phyloP scores from a whole-genome alignment of 53 echinoderm and acorn worm genomes.

The Henricia sp. region DNA sequence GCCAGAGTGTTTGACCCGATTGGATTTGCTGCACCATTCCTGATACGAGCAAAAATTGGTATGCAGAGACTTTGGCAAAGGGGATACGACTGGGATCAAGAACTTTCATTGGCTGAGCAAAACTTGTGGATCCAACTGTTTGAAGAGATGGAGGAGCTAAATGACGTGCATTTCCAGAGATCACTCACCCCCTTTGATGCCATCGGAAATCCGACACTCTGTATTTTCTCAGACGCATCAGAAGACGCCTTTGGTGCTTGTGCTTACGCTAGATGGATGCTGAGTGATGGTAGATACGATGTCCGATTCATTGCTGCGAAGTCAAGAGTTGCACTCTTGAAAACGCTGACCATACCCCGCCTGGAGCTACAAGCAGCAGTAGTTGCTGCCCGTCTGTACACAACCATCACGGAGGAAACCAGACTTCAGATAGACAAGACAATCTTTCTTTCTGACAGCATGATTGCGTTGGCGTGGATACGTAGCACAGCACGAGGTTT shows the following conservation, averaged over 20 bases:
- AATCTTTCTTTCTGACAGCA: slow-evolving; percentile 48
- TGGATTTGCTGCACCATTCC: slow-evolving; percentile 55
- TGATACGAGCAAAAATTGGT: slow-evolving; percentile 54
- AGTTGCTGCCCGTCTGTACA: slow-evolving; percentile 35
- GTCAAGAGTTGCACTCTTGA: slow-evolving; percentile 67
- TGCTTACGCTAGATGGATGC: slow-evolving; percentile 54
- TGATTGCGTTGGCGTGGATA: slow-evolving; percentile 68
- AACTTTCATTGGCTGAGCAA: slow-evolving; percentile 9
- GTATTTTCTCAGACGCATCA: slow-evolving; percentile 72
- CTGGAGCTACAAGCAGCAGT: slow-evolving; percentile 71
- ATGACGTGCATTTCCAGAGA: slow-evolving; percentile 27
- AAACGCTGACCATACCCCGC: slow-evolving; percentile 48
- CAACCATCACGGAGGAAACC: neutral
- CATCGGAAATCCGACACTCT: slow-evolving; percentile 9
- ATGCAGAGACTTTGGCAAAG: slow-evolving; percentile 56
- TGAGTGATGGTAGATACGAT: slow-evolving; percentile 8
- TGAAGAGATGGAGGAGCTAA: slow-evolving; percentile 43
- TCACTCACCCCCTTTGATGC: slow-evolving; percentile 50
- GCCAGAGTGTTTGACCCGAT: slow-evolving; percentile 63
- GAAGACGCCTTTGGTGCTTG: slow-evolving; percentile 62
- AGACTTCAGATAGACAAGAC: neutral
- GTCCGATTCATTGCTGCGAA: slow-evolving; percentile 50
- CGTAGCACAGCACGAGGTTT: slow-evolving; percentile 37
- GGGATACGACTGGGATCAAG: slow-evolving; percentile 60
- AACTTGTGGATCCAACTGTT: slow-evolving; percentile 44